Base-by-base conservation (phyloP, 2,888 invertebrate species). In the Stenurella melanura region DNA sequence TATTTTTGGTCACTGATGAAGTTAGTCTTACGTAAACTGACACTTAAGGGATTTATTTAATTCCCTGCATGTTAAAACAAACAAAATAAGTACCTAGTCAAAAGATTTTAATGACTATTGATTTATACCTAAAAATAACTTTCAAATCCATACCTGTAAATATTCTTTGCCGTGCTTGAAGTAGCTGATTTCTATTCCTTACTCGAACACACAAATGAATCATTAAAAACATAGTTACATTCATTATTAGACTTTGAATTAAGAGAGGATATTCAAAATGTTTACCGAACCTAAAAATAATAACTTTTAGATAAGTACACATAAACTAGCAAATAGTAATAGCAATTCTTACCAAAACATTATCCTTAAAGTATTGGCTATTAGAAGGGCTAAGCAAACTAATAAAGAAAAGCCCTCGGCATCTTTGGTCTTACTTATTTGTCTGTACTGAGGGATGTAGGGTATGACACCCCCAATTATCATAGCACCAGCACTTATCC, bases 201-300 rank as follows among this genome's bases (percentile, higher is more conserved):
- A 97, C 95, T 87, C 92, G 93, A 30, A 98, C 96, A 92, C 98
- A 98, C 67, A 98, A 91, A 89, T 97, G 96, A 81, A 98, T 95
- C 96, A 99, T 96, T 74, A 94, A 92, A 90, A 98, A 93, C 99
- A 99, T 99, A 82, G 97, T 96, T 75, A 96, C 88, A 87, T 97
- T 98, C 99, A 99, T 99, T 75, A 99, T 94, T 87, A 99, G 93
- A 91, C 98, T 99, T 91, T 99, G 99, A 78, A 97, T 92, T 83
- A 99, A 92, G 81, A 99, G 91, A 75, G 99, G 98, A 87, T 96
- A 91, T 91, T 99, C 99, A 92, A 97, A 99, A 83, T 95, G 95
- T 90, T 97, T 98, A 81, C 99, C 99, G 93, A 99, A 99, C 99
- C 99, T 99, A 75, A 60, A 85, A 85, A 79, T 42, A 66, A 15